Evolutionary conservation across 2,113 vertebrate genomes (phyloP), one percentile per base, ranked within the genome.

Genomic region (Rattus rattus): DNA sequence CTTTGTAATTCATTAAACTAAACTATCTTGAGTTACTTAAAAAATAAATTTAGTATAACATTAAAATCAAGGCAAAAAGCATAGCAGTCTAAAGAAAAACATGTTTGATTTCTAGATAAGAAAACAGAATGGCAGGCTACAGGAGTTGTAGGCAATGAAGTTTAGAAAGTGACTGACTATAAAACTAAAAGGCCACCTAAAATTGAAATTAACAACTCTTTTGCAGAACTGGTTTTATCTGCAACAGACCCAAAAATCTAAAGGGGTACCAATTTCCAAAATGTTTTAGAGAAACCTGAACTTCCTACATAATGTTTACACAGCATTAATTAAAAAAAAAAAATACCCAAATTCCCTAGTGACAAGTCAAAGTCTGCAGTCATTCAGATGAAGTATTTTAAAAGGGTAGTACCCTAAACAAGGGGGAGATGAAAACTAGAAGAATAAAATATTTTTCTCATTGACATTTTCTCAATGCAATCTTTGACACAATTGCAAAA

Each of bases 31-130:
- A 83, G 77, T 85, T 76, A 94, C 54, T 76, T 94, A 67, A 30
- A 92, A 97, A 96, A 91, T 94, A 95, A 96, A 96, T 84, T 95
- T 79, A 94, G 87, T 39, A 86, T 33, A 80, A 26, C 69, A 93
- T 70, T 77, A 85, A 92, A 47, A 91, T 88, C 47, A 81, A 94
- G 92, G 88, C 80, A 73, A 93, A 26, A 81, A 69, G 89, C 24
- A 91, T 30, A 80, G 24, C 12, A 83, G 9, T 47, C 94, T 88
- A 39, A 96, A 77, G n/a, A 24, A 84, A 96, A 97, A 92, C 77
- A 93, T 33, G 88, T 36, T 54, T 81, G 47, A 92, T 79, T 94
- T 73, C 49, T 76, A 97, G 59, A 70, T 70, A 72, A 91, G 9
- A 94, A 94, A 59, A 92, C 67, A 93, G 92, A 91, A 56, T 33